Percentiles rank a stretch among this genome's conserved stretches.
Conservation (phyloP, 2,113 vertebrate species). For the Oenanthe oenanthe region DNA sequence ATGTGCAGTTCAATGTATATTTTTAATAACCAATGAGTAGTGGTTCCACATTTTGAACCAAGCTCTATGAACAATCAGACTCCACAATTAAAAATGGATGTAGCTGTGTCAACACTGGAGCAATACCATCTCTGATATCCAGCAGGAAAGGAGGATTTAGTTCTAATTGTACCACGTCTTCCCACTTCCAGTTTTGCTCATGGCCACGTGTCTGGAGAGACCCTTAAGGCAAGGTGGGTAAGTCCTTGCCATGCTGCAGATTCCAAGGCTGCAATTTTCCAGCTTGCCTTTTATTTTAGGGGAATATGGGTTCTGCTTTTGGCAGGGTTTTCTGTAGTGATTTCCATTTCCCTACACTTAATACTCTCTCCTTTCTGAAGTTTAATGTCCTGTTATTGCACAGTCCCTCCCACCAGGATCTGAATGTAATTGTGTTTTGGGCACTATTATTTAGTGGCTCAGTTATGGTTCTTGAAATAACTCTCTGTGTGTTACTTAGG, state of each 20-base stretch:
- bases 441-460: constrained; percentile 44
- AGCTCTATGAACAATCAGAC: background rate
- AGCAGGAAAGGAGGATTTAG: background rate
- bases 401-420: constrained; percentile 7
- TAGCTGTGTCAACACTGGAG: background rate
- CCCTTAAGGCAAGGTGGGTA: background rate
- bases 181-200: background rate
- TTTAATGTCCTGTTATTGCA: background rate
- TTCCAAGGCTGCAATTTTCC: background rate
- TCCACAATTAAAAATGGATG: constrained; percentile 19
- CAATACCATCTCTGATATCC: background rate
- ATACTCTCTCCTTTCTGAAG: background rate
- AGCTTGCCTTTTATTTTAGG: background rate
- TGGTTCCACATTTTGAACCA: background rate
- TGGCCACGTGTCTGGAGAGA: background rate
- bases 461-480: constrained; percentile 40
- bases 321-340: background rate
- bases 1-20: background rate
- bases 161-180: background rate
- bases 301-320: background rate
- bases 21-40: background rate
- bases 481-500: constrained; percentile 41
- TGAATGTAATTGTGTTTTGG: constrained; percentile 46
- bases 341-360: background rate
- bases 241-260: background rate